Evolutionary conservation across 92 coral and sea anemone species (phyloP), one percentile per base, ranked within the genome.

Genomic region (Plumapathes pennacea): DNA sequence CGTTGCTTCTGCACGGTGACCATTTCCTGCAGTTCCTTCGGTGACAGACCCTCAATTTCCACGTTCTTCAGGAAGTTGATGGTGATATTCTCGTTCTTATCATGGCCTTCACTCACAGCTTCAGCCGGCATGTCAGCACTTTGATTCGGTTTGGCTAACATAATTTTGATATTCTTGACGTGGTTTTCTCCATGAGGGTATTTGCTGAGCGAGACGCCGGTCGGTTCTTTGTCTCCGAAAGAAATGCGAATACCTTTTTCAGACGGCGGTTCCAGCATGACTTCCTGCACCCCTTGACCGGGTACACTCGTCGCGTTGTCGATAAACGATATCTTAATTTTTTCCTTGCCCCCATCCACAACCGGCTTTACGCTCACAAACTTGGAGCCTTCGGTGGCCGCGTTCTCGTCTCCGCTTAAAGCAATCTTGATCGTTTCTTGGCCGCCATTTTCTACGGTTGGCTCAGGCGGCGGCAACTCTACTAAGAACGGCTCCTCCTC

Each of bases 301-400:
- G 46, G 27, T 43, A 66, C 24, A 53, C 74, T 23, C 20, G 73
- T 38, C 21, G 41, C 22, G 25, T 53, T 66, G 32, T 62, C 73
- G n/a, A 87, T 21, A 69, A 82, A 87, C 2, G 96, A 87, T 23
- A 87, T 87, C 48, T 70, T 72, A 49, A 83, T 87, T 22, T 64
- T 46, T 46, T 82, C 89, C 44, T 44, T 46, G 27, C 72, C 77
- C 22, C 80, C 83, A 14, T 60, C 68, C 20, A 44, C 56, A 3
- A 62, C 58, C 2, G 66, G 85, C 4, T 81, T 53, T n/a, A 76
- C 36, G 12, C 71, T 57, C 1, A 76, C 78, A 20, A 81, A 88
- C 21, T 84, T 71, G 8, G 66, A 62, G 3, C 64, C 82, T 18
- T 46, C 43, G 32, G 67, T 58, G 9, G 85, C 57, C 46, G 57